These are phyloP conservation scores for Spodoptera litura DNA, from an alignment of 1,140 invertebrate genomes.

Conservation along the genomic window DNA sequence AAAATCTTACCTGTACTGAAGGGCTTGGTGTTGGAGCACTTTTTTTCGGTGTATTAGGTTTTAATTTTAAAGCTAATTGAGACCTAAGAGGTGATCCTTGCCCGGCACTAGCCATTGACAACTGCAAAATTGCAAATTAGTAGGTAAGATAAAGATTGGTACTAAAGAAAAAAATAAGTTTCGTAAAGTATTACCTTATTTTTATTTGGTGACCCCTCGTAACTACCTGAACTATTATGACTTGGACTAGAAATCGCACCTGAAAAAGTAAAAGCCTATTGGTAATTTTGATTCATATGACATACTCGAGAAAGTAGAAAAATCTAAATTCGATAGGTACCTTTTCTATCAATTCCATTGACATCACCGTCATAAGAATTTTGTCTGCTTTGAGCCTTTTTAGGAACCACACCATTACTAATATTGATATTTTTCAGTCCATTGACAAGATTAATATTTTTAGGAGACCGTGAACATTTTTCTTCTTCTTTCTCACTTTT, in stretches of 20 bases:
- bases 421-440: slow-evolving; percentile 80
- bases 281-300: background rate
- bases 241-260: slow-evolving; percentile 75
- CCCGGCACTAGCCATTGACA: slow-evolving; percentile 84
- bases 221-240: slow-evolving; percentile 72
- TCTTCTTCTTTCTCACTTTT: slow-evolving; percentile 53
- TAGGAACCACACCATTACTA: slow-evolving; percentile 77
- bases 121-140: slow-evolving; percentile 67
- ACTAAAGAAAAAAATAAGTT: background rate
- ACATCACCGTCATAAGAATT: slow-evolving; percentile 74
- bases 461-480: slow-evolving; percentile 70
- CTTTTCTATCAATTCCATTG: slow-evolving; percentile 77
- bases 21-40: slow-evolving; percentile 80
- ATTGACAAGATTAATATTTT: slow-evolving; percentile 80
- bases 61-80: slow-evolving; percentile 88
- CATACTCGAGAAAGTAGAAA: background rate
- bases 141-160: background rate
- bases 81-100: slow-evolving; percentile 88
- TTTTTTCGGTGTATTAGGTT: slow-evolving; percentile 85
- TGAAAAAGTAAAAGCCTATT: slow-evolving; percentile 54
- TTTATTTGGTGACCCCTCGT: slow-evolving; percentile 81
- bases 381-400: slow-evolving; percentile 74
- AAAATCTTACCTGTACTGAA: slow-evolving; percentile 75
- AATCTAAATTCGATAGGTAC: slow-evolving; percentile 44
- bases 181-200: slow-evolving; percentile 67